Conservation (phyloP, 2,888 invertebrate genomes). For the Busseola fusca region DNA sequence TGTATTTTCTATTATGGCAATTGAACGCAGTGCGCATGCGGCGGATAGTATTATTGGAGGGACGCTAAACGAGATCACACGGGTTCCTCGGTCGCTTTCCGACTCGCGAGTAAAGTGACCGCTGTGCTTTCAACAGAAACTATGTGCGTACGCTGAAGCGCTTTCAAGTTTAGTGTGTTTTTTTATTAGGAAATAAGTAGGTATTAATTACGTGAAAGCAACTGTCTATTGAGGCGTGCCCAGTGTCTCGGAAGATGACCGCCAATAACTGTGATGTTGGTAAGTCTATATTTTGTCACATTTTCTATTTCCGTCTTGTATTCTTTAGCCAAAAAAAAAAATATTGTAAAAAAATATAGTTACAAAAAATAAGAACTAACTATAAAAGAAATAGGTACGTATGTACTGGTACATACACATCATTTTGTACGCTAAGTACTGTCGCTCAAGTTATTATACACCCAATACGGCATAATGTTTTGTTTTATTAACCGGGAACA, state of each 20-base stretch:
- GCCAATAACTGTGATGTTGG: conserved; percentile 66
- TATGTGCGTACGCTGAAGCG: conserved; percentile 61
- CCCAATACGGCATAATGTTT: conserved; percentile 16
- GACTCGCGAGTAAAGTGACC: conserved; percentile 61
- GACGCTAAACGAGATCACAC: conserved; percentile 77
- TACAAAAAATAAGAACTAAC: neutral
- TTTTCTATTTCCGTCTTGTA: conserved; percentile 23
- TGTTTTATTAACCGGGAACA: conserved; percentile 30
- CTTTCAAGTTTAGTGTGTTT: conserved; percentile 52
- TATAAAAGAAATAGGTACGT: neutral
- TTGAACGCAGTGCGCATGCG: conserved; percentile 85
- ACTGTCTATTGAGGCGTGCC: conserved; percentile 49
- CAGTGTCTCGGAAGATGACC: conserved; percentile 65
- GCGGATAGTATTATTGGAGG: conserved; percentile 81
- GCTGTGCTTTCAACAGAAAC: conserved; percentile 67
- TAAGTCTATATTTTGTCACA: conserved; percentile 59
- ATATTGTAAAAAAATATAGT: neutral
- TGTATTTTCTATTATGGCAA: conserved; percentile 84
- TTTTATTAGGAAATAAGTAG: conserved; percentile 43
- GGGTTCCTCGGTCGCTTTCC: conserved; percentile 66
- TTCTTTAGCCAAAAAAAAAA: neutral
- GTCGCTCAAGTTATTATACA: conserved; percentile 1
- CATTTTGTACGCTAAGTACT: neutral
- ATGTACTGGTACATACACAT: neutral
- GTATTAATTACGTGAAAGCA: conserved; percentile 55